Base-by-base conservation (phyloP, 2,113 vertebrate genomes). In the Macaca mulatta region DNA sequence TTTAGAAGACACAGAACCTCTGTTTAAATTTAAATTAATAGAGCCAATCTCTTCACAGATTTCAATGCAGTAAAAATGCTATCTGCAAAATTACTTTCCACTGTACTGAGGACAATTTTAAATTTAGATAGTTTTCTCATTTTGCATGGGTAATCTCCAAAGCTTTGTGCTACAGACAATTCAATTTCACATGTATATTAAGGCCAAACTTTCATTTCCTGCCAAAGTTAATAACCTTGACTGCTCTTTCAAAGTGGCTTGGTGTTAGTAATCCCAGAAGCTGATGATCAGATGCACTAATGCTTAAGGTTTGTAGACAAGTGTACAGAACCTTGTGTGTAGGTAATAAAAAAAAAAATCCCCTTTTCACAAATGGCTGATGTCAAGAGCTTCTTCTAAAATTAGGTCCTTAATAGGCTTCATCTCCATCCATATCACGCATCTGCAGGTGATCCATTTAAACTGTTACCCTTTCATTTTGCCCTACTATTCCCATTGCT, bases 101-200 rank as follows among this genome's bases (percentile, higher is more conserved):
- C 64, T 89, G 93, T 98, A 96, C 48, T 90, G 93, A 97, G 94
- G 70, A 97, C 90, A 98, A 97, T 98, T 98, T 98, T 95, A 98
- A 98, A 98, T 98, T 98, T 96, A 97, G 97, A 98, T 97, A 55
- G 20, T 96, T 98, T 98, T 98, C 97, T 98, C 97, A 98, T 98
- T 98, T 98, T 98, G 97, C 96, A 94, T 61, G 91, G 93, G 96
- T 98, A 97, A 98, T 98, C 96, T 97, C 97, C 92, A 98, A 98
- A 99, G 97, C 96, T 98, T 97, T 20, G 6, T 97, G 97, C 93
- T 98, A 93, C 74, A 98, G 97, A 98, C 97, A 98, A 97, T 98
- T 98, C 98, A 98, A 98, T 98, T 98, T 97, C 95, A 97, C 93
- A 77, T 97, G 95, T 98, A 97, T 97, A 98, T 98, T 98, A 98